Conservation (phyloP, 2,888 invertebrate genomes). For the Hypsopygia costalis region DNA sequence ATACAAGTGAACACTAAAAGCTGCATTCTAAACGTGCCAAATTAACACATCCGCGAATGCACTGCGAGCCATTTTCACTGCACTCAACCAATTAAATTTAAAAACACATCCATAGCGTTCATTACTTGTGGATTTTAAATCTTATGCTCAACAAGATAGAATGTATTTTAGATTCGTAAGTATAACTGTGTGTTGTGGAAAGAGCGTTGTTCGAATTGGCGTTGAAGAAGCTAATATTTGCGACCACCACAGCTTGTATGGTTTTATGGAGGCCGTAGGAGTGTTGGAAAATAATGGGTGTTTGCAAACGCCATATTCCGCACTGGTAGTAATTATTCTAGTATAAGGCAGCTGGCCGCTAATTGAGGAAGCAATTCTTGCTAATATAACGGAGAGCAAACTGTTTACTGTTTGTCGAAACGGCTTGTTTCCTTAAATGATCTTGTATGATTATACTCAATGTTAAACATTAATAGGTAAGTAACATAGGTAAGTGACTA, state of each 20-base stretch:
- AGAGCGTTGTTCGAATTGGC: constrained; percentile 57
- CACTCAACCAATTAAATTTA: not conserved
- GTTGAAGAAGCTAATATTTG: constrained; percentile 67
- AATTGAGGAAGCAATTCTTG: constrained; percentile 25
- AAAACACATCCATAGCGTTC: not conserved
- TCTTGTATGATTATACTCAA: not conserved
- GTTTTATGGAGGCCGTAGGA: constrained; percentile 18
- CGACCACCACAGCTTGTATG: constrained; percentile 69
- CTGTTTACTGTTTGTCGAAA: constrained; percentile 30
- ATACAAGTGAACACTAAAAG: constrained; percentile 5
- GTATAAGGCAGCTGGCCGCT: constrained; percentile 17
- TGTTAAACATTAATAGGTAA: too few relatives aligned
- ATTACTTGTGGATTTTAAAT: constrained; percentile 5
- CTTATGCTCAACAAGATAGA: constrained; percentile 23
- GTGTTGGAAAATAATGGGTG: constrained; percentile 19
- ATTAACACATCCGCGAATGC: constrained; percentile 68
- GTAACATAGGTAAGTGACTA: too few relatives aligned
- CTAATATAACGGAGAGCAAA: constrained; percentile 23
- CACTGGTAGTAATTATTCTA: constrained; percentile 19
- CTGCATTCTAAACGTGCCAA: constrained; percentile 45
- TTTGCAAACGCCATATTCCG: constrained; percentile 14
- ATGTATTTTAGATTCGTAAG: constrained; percentile 18
- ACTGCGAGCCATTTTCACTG: constrained; percentile 37
- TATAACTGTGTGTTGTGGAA: constrained; percentile 10
- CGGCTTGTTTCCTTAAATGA: constrained; percentile 13